Evolutionary conservation across 2,888 invertebrate species (phyloP), one percentile per base, ranked within the genome.

Genomic region (Dryocosmus kuriphilus): DNA sequence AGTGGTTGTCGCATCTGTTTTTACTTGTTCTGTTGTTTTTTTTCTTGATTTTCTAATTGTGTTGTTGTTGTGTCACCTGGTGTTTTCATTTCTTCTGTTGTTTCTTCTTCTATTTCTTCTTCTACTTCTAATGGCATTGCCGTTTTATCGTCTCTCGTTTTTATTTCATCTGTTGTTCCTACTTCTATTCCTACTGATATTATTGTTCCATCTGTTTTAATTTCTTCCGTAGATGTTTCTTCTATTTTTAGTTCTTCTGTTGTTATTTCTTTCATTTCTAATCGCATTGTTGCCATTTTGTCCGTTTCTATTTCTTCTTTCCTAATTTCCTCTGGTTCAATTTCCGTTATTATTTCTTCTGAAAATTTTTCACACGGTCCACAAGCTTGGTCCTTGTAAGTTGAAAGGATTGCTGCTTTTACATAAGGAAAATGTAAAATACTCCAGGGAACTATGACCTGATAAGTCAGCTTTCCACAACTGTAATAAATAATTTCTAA

Each of bases 391-490:
- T 91, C 91, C 22, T 88, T 86, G 79, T 90, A 89, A 0, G 92
- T 91, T 8, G 91, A 90, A 46, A 91, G 84, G 67, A 91, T 89
- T 5, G 92, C 91, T 7, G 91, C 91, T 84, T 91, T 91, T 3
- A 91, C 90, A 77, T 91, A 92, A 8, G 91, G 91, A 79, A 90
- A 89, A 51, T 89, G 88, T 57, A 91, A 79, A 77, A 90, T 89
- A 74, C 92, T 91, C 91, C 91, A 92, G 0, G 92, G 92, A 27
- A 89, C 86, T 57, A 91, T 89, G 3, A 92, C 87, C 84, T 91
- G 89, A 76, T 90, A 92, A 0, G 90, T 87, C 74, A 91, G 76
- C 81, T 86, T 89, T 2, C 91, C 91, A 81, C 92, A 92, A 19
- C 91, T 91, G 74, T 22, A 79, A 27, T 14, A 27, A 16, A 55